phyloP scores from a whole-genome alignment of 2,888 invertebrate species.

The Helicoverpa assulta region DNA sequence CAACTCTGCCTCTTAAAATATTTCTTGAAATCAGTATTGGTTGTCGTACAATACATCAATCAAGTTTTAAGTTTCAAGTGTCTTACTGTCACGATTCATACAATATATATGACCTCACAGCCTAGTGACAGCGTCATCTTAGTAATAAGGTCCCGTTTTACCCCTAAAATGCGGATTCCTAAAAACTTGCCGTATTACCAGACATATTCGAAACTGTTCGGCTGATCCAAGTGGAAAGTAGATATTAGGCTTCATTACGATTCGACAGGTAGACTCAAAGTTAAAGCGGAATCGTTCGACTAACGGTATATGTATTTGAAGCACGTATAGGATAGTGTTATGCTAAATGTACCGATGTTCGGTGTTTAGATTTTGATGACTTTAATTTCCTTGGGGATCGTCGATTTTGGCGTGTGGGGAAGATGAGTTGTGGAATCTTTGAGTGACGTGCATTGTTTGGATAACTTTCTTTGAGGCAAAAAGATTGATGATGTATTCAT shows the following conservation, averaged over 20 bases:
- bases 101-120: too few species aligned
- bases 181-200: conserved; percentile 56
- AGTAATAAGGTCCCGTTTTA: too few species aligned
- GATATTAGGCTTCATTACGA: conserved; percentile 76
- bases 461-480: too few species aligned
- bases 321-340: conserved; percentile 77
- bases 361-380: conserved; percentile 51
- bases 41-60: too few species aligned
- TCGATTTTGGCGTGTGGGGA: conserved; percentile 28
- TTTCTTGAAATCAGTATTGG: too few species aligned
- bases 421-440: conserved; percentile 1
- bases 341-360: conserved; percentile 64
- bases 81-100: too few species aligned
- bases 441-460: neutral
- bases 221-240: conserved; percentile 63
- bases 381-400: conserved; percentile 55
- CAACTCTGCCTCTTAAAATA: too few species aligned
- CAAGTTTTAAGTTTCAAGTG: too few species aligned
- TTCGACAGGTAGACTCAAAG: conserved; percentile 81
- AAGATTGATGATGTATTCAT: too few species aligned
- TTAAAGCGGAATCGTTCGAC: conserved; percentile 74
- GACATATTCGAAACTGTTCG: conserved; percentile 61
- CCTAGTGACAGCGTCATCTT: too few species aligned
- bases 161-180: too few species aligned
- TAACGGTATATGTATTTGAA: conserved; percentile 70